phyloP scores from a whole-genome alignment of 2,797 vertebrate genomes.

The Xiphorhynchus erythropygius region DNA sequence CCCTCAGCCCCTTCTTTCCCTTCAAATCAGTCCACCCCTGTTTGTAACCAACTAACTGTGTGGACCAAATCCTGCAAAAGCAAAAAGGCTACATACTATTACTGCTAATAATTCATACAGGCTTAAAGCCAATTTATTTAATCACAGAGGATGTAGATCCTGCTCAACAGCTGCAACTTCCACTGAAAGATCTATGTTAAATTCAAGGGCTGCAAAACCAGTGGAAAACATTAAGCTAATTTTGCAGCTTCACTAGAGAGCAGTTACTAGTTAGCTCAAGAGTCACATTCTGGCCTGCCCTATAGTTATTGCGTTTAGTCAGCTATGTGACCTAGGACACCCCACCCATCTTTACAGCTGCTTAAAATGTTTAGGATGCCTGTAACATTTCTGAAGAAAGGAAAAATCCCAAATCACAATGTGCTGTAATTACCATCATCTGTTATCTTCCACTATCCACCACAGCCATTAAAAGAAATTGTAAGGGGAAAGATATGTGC shows the following conservation, averaged over 20 bases:
- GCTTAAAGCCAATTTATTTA: not conserved
- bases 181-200: not conserved
- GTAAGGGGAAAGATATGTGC: not conserved
- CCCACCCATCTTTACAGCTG: constrained; percentile 19
- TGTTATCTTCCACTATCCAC: not conserved
- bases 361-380: constrained; percentile 36
- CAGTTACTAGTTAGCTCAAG: not conserved
- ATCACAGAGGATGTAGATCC: not conserved
- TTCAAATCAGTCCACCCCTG: not conserved
- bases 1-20: not conserved
- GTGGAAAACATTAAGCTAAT: not conserved
- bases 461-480: not conserved
- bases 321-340: not conserved
- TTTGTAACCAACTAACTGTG: not conserved
- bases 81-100: not conserved
- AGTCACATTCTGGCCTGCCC: not conserved
- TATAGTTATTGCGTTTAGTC: not conserved
- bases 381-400: not conserved
- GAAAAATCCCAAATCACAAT: not conserved
- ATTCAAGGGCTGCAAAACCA: not conserved
- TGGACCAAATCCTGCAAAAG: not conserved
- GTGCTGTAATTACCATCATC: not conserved
- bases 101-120: not conserved
- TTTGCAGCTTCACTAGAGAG: not conserved
- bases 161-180: constrained; percentile 5